Conservation (phyloP, 2,888 invertebrate species). For the Papilio demoleus region DNA sequence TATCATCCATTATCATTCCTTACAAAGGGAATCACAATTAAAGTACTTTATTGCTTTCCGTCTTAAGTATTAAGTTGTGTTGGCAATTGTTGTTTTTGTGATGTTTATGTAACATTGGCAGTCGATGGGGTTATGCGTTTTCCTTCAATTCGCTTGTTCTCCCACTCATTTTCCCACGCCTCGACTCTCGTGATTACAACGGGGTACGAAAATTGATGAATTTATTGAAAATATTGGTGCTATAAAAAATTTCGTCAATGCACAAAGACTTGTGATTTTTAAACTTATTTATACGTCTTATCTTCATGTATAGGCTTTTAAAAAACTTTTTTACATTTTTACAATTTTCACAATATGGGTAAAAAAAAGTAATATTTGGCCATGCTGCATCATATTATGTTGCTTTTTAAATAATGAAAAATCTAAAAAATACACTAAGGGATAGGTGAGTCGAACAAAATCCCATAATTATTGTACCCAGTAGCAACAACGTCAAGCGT, state of each 20-base stretch:
- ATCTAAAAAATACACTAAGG: background rate
- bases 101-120: slow-evolving; percentile 54
- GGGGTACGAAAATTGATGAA: slow-evolving; percentile 20
- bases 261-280: background rate
- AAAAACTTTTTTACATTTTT: too few relatives aligned
- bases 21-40: slow-evolving; percentile 22
- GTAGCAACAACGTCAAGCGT: slow-evolving; percentile 49
- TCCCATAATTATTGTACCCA: slow-evolving; percentile 26
- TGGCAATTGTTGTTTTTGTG: slow-evolving; percentile 43
- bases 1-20: slow-evolving; percentile 20
- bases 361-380: too few relatives aligned
- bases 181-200: slow-evolving; percentile 25
- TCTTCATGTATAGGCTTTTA: too few relatives aligned
- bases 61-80: slow-evolving; percentile 26
- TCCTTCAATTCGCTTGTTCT: slow-evolving; percentile 45
- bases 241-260: background rate
- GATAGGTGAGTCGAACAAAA: background rate
- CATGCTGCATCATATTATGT: background rate
- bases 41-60: slow-evolving; percentile 11
- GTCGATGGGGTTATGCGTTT: slow-evolving; percentile 53
- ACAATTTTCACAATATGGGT: too few relatives aligned
- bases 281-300: background rate
- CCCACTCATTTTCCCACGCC: slow-evolving; percentile 51
- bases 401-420: background rate
- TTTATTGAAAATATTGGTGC: background rate